These are phyloP conservation scores for Tryphoninae sp. DNA, from an alignment of 2,888 invertebrate genomes.

Conservation along the genomic window DNA sequence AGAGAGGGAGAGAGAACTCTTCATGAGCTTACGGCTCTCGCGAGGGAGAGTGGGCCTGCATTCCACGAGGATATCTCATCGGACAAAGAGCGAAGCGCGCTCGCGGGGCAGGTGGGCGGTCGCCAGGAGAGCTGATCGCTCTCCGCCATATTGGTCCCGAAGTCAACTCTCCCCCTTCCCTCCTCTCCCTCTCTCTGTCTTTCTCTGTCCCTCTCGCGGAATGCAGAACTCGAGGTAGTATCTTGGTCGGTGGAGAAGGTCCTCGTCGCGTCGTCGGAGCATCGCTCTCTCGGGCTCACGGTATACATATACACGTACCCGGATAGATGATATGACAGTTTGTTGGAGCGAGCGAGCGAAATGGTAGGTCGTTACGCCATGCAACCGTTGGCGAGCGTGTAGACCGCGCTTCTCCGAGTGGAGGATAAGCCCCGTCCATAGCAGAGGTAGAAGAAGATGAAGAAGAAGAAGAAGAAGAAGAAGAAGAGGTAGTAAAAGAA, in stretches of 20 bases:
- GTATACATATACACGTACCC: slow-evolving; percentile 61
- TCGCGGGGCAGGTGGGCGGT: slow-evolving; percentile 55
- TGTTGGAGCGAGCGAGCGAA: slow-evolving; percentile 66
- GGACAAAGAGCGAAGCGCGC: slow-evolving; percentile 50
- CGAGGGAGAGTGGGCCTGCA: slow-evolving; percentile 55
- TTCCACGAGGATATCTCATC: slow-evolving; percentile 58
- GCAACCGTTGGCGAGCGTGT: slow-evolving; percentile 57
- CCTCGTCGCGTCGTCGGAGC: slow-evolving; percentile 60
- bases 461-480: slow-evolving; percentile 2
- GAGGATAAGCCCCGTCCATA: slow-evolving; percentile 13
- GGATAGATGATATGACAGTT: slow-evolving; percentile 71
- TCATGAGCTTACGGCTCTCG: slow-evolving; percentile 48
- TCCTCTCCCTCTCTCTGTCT: slow-evolving; percentile 6
- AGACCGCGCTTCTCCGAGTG: slow-evolving; percentile 17
- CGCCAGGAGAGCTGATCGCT: slow-evolving; percentile 8
- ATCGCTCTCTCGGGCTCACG: slow-evolving; percentile 34
- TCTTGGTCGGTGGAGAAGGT: slow-evolving; percentile 43
- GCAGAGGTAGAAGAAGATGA: background rate
- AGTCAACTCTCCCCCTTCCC: background rate
- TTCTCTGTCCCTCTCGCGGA: slow-evolving; percentile 29
- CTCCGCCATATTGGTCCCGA: slow-evolving; percentile 42
- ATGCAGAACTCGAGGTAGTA: slow-evolving; percentile 40
- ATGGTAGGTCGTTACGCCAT: slow-evolving; percentile 67
- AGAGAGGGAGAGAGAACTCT: slow-evolving; percentile 27
- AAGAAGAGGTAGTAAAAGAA: slow-evolving; percentile 19